Evolutionary conservation across 2,113 vertebrate species (phyloP).

Genomic region (Alexandromys fortis): DNA sequence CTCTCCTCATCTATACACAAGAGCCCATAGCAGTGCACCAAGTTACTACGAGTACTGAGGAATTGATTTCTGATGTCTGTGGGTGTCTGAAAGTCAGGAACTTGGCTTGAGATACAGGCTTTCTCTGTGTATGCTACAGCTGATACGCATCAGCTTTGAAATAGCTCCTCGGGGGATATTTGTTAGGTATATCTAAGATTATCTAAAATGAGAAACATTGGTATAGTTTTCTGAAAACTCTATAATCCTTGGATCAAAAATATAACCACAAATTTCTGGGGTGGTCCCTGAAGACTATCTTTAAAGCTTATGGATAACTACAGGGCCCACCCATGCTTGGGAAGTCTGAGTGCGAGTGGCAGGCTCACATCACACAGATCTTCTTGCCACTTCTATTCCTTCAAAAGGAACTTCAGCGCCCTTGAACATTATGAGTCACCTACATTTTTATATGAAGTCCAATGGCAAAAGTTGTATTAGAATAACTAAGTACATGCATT

Average conservation of each 20-base stretch:
- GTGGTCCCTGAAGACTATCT: background rate
- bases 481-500: background rate
- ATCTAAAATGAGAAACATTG: background rate
- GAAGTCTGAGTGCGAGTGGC: background rate
- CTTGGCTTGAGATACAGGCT: background rate
- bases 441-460: background rate
- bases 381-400: background rate
- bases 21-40: background rate
- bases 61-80: background rate
- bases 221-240: conserved; percentile 17
- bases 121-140: background rate
- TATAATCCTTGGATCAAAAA: background rate
- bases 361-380: background rate
- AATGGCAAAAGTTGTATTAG: background rate
- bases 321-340: background rate
- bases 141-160: background rate
- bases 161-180: background rate
- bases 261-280: background rate
- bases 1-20: background rate
- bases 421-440: background rate
- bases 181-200: background rate
- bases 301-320: background rate
- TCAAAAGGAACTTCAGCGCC: background rate
- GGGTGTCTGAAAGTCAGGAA: background rate
- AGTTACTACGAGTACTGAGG: background rate